Conservation (phyloP, 2,888 invertebrate genomes). For the Drosophila setosimentum region DNA sequence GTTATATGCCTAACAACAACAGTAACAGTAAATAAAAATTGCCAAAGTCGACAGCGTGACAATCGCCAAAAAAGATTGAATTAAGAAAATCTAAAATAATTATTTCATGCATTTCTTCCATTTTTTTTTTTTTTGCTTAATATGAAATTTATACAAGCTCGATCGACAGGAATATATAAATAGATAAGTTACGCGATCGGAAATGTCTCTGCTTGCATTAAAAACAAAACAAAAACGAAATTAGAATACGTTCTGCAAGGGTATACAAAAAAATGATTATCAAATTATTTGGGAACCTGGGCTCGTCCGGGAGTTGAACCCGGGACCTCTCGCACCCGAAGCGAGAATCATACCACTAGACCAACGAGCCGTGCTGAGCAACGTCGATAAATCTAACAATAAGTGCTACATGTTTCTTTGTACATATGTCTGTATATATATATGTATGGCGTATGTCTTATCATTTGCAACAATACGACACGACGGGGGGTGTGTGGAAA, state of each 20-base stretch:
- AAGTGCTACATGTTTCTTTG: not conserved
- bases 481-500: too few relatives aligned
- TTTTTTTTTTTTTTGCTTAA: not conserved
- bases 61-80: slow-evolving; percentile 1
- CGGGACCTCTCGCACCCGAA: slow-evolving; percentile 83
- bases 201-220: not conserved
- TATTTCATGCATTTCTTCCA: not conserved
- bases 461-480: not conserved
- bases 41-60: slow-evolving; percentile 1
- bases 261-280: not conserved
- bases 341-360: slow-evolving; percentile 83
- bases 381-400: fast-evolving
- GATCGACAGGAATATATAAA: not conserved
- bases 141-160: not conserved
- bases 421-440: not conserved
- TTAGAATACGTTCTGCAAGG: not conserved
- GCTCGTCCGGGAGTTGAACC: slow-evolving; percentile 83
- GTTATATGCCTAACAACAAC: not conserved
- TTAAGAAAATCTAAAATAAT: not conserved
- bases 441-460: not conserved
- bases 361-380: slow-evolving; percentile 71
- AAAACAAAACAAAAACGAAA: not conserved
- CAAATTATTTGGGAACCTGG: slow-evolving; percentile 29
- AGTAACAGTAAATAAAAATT: not conserved
- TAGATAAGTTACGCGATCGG: not conserved